phyloP scores from a whole-genome alignment of 1,140 invertebrate genomes.

The Nautilus pompilius region DNA sequence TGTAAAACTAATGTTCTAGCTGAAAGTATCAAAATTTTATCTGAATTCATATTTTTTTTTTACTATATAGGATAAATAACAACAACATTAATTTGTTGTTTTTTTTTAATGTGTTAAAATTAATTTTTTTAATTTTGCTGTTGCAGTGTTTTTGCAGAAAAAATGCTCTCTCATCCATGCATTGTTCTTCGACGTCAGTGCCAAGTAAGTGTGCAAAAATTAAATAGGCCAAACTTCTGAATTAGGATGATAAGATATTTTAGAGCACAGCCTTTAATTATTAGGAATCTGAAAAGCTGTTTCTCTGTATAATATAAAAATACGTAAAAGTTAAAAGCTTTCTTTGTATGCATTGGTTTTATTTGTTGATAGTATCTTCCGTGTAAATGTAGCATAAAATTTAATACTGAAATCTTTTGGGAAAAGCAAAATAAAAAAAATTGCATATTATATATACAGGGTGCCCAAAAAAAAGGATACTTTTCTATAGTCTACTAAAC shows the following conservation, averaged over 20 bases:
- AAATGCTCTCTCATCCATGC: conserved; percentile 89
- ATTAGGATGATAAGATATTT: not conserved
- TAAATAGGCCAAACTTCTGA: not conserved
- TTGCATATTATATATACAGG: too few relatives aligned
- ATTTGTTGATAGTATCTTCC: too few relatives aligned
- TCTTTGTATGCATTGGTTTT: too few relatives aligned
- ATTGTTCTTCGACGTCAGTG: conserved; percentile 87
- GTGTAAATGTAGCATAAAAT: too few relatives aligned
- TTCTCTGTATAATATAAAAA: too few relatives aligned
- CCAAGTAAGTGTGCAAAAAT: conserved; percentile 66
- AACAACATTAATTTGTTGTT: not conserved
- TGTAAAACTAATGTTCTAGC: conserved; percentile 7
- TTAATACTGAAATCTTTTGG: too few relatives aligned
- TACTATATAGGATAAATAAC: not conserved
- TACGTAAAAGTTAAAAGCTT: too few relatives aligned
- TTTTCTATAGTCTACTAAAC: too few relatives aligned
- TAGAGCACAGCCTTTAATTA: too few relatives aligned
- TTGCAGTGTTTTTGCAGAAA: conserved; percentile 61
- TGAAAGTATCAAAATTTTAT: not conserved
- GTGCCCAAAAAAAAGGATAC: too few relatives aligned
- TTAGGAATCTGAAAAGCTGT: too few relatives aligned
- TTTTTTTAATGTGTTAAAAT: conserved; percentile 4
- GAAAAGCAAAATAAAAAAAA: too few relatives aligned
- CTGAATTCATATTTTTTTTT: not conserved
- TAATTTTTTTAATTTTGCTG: conserved; percentile 7